Percentiles rank a stretch among this genome's conserved stretches.
These are phyloP conservation scores for sheep (Ovis aries) DNA, from an alignment of 2,113 vertebrate genomes.

Conservation along the genomic window ARS-UI_Ramb_v3.0 NC_056056.1:132960001-132960500, in stretches of 20 bases:
- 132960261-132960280: neutral
- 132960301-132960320: neutral
- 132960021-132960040: neutral
- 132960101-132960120: neutral
- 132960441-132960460: neutral
- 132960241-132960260: neutral
- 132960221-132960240: neutral
- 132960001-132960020: neutral
- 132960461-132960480: neutral
- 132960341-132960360: slow-evolving; percentile 5
- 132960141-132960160: neutral
- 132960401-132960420: neutral
- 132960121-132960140: neutral
- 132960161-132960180: neutral
- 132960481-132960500: neutral
- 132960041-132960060: neutral
- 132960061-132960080: neutral
- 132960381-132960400: neutral
- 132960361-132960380: neutral
- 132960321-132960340: neutral
- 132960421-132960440: neutral
- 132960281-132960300: neutral
- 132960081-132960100: neutral
- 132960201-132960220: neutral
- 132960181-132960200: neutral